Conservation (phyloP, 2,888 invertebrate species). For the Acanthosepion pharaonis region DNA sequence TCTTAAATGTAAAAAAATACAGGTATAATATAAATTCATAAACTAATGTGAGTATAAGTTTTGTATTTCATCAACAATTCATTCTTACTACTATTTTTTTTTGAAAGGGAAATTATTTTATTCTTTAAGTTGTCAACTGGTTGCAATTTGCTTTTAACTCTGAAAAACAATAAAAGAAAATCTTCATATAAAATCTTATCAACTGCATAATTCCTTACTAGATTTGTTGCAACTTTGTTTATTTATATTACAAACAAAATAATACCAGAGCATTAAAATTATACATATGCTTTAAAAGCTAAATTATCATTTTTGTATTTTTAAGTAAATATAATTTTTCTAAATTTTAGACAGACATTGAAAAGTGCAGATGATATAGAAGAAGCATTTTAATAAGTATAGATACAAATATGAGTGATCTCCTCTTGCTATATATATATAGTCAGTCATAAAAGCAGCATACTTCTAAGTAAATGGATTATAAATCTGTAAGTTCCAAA, state of each 20-base stretch:
- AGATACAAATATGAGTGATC: not conserved
- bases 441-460: not conserved
- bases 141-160: too few species aligned
- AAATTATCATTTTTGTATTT: not conserved
- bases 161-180: too few species aligned
- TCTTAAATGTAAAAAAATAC: not conserved
- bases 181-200: too few species aligned
- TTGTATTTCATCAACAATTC: too few species aligned
- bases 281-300: not conserved
- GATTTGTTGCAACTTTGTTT: not conserved
- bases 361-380: not conserved
- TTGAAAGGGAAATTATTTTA: too few species aligned
- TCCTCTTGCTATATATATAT: not conserved
- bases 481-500: not conserved
- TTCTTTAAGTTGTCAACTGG: too few species aligned
- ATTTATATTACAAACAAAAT: not conserved
- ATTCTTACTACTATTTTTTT: too few species aligned
- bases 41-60: too few species aligned
- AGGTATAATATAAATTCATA: too few species aligned
- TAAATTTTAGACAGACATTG: not conserved
- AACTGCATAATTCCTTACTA: not conserved
- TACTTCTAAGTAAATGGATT: not conserved
- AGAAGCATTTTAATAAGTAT: not conserved
- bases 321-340: not conserved
- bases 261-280: not conserved